Base-by-base conservation (phyloP, 1,140 invertebrate species). In the Steinernema khuongi region DNA sequence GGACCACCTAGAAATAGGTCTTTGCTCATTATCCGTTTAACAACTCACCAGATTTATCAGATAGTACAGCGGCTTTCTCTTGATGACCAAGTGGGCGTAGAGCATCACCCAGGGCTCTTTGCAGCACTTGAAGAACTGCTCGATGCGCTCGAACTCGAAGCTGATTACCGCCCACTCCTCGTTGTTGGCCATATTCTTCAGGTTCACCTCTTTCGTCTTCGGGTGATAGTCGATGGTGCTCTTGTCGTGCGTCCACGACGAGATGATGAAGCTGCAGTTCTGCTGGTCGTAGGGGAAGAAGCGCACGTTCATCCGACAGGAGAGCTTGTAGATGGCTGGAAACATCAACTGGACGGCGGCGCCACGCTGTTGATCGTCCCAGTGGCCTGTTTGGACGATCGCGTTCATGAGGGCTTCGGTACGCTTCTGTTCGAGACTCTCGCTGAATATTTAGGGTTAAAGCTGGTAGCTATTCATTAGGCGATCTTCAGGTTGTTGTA, bases 361-460 rank as follows among this genome's bases (percentile, higher is more conserved):
- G 1, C 81, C 79, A 50, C 66, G n/a, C 2, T 71, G 26, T 22
- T 60, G 41, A 17, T 76, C 72, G 67, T 81, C 41, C 84, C 84
- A 85, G 77, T 83, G 68, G 26, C 84, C 82, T n/a, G 82, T 85
- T 69, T 76, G 71, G 11, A 85, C 72, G 29, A 84, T 84, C n/a
- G 77, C 82, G 75, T 85, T 84, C 84, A 85, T 84, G 4, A 85
- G 26, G 1, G 81, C 77, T 74, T 83, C 82, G 0, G 81, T 83
- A 28, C 80, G 71, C 41, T 83, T 85, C 44, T 81, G 81, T 43
- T 83, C 84, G 29, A 83, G 43, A 2, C 31, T 71, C 68, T 83
- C 82, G 33, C 77, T 77, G 19, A 26, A 71, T 1, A n/a, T n/a
- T n/a, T n/a, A n/a, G n/a, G n/a, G n/a, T n/a, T n/a, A n/a, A n/a